These are phyloP conservation scores for Steatocranus sp. DNA, from an alignment of 2,797 vertebrate species.

Conservation along the genomic window DNA sequence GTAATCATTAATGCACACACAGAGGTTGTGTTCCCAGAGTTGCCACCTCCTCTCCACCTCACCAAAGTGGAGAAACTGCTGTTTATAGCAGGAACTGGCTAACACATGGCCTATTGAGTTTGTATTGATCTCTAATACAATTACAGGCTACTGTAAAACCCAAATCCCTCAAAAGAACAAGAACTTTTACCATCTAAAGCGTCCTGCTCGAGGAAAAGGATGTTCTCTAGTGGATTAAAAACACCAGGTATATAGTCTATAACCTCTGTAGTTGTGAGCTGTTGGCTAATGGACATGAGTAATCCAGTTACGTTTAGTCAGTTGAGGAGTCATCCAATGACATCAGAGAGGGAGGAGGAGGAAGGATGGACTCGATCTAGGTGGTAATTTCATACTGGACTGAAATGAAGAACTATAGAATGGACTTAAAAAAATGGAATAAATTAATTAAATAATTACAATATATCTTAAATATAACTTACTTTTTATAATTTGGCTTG, in stretches of 20 bases:
- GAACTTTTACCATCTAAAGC: conserved; percentile 46
- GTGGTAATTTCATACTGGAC: background rate
- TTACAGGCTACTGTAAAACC: conserved; percentile 60
- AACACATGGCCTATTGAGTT: conserved; percentile 63
- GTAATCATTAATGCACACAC: background rate
- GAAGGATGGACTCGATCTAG: background rate
- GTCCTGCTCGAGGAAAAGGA: conserved; percentile 33
- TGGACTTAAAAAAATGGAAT: background rate
- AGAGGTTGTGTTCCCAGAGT: conserved; percentile 1
- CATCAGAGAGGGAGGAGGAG: background rate
- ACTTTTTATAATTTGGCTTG: background rate
- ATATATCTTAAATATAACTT: background rate
- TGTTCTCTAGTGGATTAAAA: conserved; percentile 54
- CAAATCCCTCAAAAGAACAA: conserved; percentile 60
- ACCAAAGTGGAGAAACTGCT: conserved; percentile 49
- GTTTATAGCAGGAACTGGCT: conserved; percentile 62
- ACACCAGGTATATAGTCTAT: conserved; percentile 7
- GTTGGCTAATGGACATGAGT: conserved; percentile 51
- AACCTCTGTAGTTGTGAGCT: conserved; percentile 10
- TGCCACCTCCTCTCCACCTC: conserved; percentile 16
- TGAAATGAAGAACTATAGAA: background rate
- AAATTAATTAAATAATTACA: background rate
- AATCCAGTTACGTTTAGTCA: conserved; percentile 54
- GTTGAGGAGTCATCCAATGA: conserved; percentile 11
- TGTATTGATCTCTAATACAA: conserved; percentile 70